Conservation (phyloP, 2,113 vertebrate genomes). For the Corythornis madagascariensis region DNA sequence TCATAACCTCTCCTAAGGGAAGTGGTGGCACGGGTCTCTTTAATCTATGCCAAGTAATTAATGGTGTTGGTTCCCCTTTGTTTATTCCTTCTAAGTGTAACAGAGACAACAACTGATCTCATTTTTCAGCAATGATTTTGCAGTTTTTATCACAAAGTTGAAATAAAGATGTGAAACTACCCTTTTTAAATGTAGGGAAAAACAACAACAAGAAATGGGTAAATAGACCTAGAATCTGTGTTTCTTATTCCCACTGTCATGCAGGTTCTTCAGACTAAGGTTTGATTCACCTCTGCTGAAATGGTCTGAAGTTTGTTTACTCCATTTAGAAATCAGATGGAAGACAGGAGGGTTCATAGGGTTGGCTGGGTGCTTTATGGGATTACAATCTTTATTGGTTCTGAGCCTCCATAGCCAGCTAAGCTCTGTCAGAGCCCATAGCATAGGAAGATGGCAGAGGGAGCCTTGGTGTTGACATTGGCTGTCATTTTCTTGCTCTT, state of each 20-base stretch:
- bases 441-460: not conserved
- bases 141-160: not conserved
- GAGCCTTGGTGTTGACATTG: not conserved
- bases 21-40: not conserved
- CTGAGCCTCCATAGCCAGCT: not conserved
- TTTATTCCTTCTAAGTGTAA: not conserved
- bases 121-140: not conserved
- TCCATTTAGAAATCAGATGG: not conserved
- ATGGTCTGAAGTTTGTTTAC: not conserved
- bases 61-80: not conserved
- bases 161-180: accelerated
- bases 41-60: not conserved
- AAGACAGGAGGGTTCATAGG: not conserved
- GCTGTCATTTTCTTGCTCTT: not conserved
- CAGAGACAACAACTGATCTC: not conserved
- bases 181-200: not conserved
- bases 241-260: not conserved
- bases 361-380: not conserved
- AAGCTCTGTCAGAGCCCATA: not conserved
- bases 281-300: not conserved
- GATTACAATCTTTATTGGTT: not conserved
- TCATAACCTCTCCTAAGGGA: not conserved
- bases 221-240: not conserved
- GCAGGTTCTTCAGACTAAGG: not conserved
- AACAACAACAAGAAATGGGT: not conserved